Base-by-base conservation (phyloP, 30 jellyfish, hydroid and myxozoan genomes). In the Mastigias papua region DNA sequence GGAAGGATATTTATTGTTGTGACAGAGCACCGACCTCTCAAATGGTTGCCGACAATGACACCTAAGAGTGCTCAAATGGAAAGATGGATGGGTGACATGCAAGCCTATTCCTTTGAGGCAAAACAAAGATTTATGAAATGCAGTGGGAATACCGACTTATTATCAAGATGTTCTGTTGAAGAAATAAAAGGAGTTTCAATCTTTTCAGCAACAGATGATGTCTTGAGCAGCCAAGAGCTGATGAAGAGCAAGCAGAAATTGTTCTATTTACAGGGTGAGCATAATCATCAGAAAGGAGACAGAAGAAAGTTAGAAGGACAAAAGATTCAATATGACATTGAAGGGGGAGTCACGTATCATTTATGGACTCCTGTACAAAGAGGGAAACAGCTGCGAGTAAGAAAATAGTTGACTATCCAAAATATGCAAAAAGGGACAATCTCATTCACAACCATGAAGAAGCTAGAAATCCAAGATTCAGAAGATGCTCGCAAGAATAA, bases 351-450 rank as follows among this genome's bases (percentile, higher is more conserved):
- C 5, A 34, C 60, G 32, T 86, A 86, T 11, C 77, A 84, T 25
- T 54, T n/a, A 10, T n/a, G 83, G 74, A 37, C 32, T 23, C 82
- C 94, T 30, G 31, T 8, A 1, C 61, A 26, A 42, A 69, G n/a
- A n/a, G n/a, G n/a, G n/a, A n/a, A n/a, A n/a, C n/a, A 69, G 81
- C 32, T 48, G 62, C 30, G 48, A 70, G 82, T n/a, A n/a, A n/a
- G n/a, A 34, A 62, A 32, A 62, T 90, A 86, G 82, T 73, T 86
- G 62, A 90, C 60, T 16, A 82, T 86, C 27, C 94, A 91, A 35
- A 58, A 58, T 10, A 1, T 30, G 76, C 70, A 57, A n/a, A 57
- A 23, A 33, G 87, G 81, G 32, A 48, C 71, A 70, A 73, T 22
- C 65, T 78, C 10, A n/a, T 78, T 26, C 67, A 48, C 22, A 78